Base-by-base conservation (phyloP, 2,113 vertebrate species). In the Lucifuga dentata region DNA sequence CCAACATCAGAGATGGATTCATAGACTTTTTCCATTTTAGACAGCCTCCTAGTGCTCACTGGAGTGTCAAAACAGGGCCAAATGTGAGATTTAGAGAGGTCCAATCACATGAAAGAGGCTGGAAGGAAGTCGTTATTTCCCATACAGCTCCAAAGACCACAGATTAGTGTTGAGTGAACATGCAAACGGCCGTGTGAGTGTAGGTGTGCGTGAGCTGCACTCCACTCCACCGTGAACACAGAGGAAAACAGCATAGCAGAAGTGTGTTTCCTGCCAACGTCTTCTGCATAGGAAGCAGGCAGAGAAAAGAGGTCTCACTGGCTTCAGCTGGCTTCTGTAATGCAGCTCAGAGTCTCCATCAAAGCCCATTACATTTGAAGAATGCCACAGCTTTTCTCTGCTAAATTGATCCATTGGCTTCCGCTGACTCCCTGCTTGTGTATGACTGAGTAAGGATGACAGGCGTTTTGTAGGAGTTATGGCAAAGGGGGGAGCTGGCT, bases 381-480 rank as follows among this genome's bases (percentile, higher is more conserved):
- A 86, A 88, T 76, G 76, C 82, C 74, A 67, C 81, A 76, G 80
- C 80, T 81, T 85, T 79, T 86, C 81, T 80, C 72, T 66, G 61
- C 83, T 86, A 82, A 91, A 89, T 71, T 80, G 83, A 93, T 91
- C 86, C 73, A 84, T 82, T 68, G 83, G 67, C 81, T 80, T 24
- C 61, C 48, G 39, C 83, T 67, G 79, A 68, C 85, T 86, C 74
- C 62, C 68, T 48, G 80, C 83, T 66, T 80, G 77, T 81, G 40
- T 67, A 75, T 76, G 68, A 81, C 76, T 73, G 85, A 89, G 70
- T 76, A 40, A 81, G 79, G 80, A 83, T 89, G 90, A 90, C 90
- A 88, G 86, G 73, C 84, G 83, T 91, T 91, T 90, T 89, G 86
- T 88, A 79, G 69, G 86, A 90, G 76, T 88, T 85, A 86, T 86